Percentiles rank a stretch among this genome's conserved stretches.
These are phyloP conservation scores for Nezara viridula DNA, from an alignment of 2,888 invertebrate species.

Conservation along the genomic window DNA sequence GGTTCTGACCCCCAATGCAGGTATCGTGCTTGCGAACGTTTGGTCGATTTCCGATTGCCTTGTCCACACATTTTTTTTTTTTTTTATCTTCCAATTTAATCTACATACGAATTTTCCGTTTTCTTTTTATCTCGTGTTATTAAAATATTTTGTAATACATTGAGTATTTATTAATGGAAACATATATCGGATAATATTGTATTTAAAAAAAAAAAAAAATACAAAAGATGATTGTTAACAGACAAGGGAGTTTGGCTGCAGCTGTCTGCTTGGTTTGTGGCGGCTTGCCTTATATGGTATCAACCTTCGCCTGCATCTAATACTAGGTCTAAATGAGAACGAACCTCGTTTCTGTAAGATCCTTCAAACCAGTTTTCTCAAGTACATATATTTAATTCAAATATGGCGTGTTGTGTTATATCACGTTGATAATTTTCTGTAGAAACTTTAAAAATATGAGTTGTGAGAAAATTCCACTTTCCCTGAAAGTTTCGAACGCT, in stretches of 20 bases:
- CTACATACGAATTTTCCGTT: no score
- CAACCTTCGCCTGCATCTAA: slow-evolving; percentile 24
- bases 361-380: slow-evolving; percentile 9
- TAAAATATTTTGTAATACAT: no score
- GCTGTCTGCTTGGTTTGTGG: neutral
- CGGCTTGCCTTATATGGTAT: neutral
- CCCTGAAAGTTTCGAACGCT: no score
- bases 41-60: neutral
- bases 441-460: no score
- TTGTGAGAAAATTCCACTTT: no score
- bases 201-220: no score
- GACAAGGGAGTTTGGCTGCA: no score
- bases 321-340: neutral
- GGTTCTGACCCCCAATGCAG: neutral
- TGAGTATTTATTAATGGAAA: no score
- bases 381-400: neutral
- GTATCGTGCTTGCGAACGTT: neutral
- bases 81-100: neutral
- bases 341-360: neutral
- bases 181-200: no score
- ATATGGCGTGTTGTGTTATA: neutral
- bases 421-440: no score
- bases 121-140: no score
- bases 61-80: neutral
- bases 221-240: no score